A percentile compares a stretch with the other conserved stretches of the same genome.
phyloP scores from a whole-genome alignment of 2,113 vertebrate species.

The Scolopax mira region DNA sequence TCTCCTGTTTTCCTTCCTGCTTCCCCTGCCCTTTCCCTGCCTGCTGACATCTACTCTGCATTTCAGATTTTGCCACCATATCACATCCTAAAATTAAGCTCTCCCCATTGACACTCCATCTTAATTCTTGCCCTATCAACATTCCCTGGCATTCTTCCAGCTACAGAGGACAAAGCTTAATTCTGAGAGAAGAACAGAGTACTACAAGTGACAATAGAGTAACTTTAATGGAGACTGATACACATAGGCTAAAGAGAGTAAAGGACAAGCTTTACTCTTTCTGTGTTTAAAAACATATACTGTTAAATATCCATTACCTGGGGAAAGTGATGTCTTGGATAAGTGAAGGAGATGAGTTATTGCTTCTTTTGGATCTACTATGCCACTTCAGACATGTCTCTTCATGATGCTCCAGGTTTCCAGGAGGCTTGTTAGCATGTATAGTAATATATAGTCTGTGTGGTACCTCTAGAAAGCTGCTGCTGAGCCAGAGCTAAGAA shows the following conservation, averaged over 20 bases:
- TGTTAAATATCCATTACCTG: not conserved
- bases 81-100: not conserved
- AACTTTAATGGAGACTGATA: not conserved
- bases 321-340: not conserved
- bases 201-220: not conserved
- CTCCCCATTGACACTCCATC: not conserved
- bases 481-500: not conserved
- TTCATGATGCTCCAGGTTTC: not conserved
- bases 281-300: not conserved
- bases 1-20: not conserved
- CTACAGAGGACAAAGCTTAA: not conserved
- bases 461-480: not conserved
- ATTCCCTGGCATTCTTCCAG: not conserved
- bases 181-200: not conserved
- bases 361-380: not conserved
- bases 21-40: not conserved
- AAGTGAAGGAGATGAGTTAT: not conserved
- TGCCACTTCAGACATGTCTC: not conserved
- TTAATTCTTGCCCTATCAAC: not conserved
- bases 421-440: not conserved
- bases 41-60: not conserved
- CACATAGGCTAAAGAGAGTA: not conserved
- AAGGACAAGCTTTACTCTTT: not conserved
- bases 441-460: rapidly evolving
- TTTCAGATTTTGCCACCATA: not conserved